phyloP scores from a whole-genome alignment of 2,113 vertebrate species.

The Nothobranchius kuhntae region DNA sequence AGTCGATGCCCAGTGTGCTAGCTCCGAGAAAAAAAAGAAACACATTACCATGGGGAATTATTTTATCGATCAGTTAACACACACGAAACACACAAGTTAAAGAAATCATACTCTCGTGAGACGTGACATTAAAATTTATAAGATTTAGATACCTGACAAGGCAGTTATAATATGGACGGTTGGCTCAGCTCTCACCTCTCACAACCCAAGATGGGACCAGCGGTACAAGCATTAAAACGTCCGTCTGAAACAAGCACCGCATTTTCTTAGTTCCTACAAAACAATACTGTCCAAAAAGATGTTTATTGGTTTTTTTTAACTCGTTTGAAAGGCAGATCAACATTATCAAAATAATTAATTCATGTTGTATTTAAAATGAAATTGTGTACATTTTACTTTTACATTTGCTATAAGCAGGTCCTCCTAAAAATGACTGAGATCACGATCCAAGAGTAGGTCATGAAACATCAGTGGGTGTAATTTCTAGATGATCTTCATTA shows the following conservation, averaged over 20 bases:
- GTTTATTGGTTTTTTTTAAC: background rate
- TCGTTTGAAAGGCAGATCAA: background rate
- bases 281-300: background rate
- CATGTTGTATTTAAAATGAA: too few relatives aligned
- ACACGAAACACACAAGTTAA: constrained; percentile 5
- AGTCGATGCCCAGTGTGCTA: constrained; percentile 45
- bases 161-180: constrained; percentile 84
- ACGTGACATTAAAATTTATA: constrained; percentile 55
- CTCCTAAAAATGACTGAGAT: too few relatives aligned
- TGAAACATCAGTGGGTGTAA: too few relatives aligned
- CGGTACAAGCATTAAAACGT: constrained; percentile 57
- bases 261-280: constrained; percentile 54
- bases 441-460: too few relatives aligned
- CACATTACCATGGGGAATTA: constrained; percentile 8
- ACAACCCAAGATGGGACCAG: constrained; percentile 82
- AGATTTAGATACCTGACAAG: constrained; percentile 79
- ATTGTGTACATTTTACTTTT: too few relatives aligned
- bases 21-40: constrained; percentile 45
- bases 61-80: constrained; percentile 16
- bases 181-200: constrained; percentile 69
- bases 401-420: too few relatives aligned
- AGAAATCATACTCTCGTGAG: constrained; percentile 5
- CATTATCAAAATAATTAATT: background rate
- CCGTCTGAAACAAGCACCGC: constrained; percentile 57
- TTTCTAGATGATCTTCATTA: too few relatives aligned